A percentile compares a stretch with the other conserved stretches of the same genome.
These are phyloP conservation scores for Monodelphis domestica DNA, from an alignment of 2,797 vertebrate species.

Conservation along the genomic window DNA sequence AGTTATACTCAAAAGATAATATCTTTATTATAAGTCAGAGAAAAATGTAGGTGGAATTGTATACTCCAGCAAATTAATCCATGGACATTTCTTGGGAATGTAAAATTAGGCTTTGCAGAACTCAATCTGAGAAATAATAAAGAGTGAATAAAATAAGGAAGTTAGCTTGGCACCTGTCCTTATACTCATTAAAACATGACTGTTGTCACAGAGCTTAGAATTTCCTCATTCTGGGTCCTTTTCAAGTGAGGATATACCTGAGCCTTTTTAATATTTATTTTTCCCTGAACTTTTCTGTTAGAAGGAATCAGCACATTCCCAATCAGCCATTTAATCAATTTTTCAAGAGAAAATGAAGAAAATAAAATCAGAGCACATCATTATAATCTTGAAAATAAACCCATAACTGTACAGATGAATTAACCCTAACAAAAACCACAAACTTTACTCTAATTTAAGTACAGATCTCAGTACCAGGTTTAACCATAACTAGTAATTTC, in stretches of 20 bases:
- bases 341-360: conserved; percentile 6
- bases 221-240: conserved; percentile 43
- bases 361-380: background rate
- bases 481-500: conserved; percentile 30
- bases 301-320: background rate
- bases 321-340: conserved; percentile 42
- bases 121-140: conserved; percentile 45
- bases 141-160: conserved; percentile 31
- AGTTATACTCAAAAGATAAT: conserved; percentile 14
- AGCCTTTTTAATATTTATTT: conserved; percentile 10
- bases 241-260: background rate
- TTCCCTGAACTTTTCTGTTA: conserved; percentile 24
- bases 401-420: background rate
- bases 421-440: background rate
- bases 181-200: conserved; percentile 34
- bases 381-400: background rate
- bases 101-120: conserved; percentile 44
- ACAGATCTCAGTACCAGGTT: background rate
- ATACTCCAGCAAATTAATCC: conserved; percentile 25
- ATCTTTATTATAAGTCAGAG: conserved; percentile 1
- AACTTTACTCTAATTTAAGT: background rate
- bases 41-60: background rate
- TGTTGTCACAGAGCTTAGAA: conserved; percentile 16
- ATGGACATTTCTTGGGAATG: conserved; percentile 13
- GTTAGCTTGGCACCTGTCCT: conserved; percentile 33